Conservation (phyloP, 2,888 invertebrate genomes). For the Synergus itoensis region DNA sequence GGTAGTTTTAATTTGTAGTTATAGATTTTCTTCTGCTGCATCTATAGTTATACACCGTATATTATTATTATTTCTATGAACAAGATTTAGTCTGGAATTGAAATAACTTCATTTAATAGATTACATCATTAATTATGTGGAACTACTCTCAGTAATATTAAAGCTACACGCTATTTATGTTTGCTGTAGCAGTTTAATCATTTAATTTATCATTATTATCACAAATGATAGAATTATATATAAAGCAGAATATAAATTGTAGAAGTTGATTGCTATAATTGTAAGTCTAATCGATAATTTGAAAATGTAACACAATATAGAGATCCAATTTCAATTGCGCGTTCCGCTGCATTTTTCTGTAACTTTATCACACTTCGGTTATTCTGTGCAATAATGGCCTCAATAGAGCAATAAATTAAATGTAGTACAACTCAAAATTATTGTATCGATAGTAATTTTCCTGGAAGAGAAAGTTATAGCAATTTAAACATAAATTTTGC, state of each 20-base stretch:
- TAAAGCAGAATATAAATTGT: neutral
- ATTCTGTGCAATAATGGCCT: neutral
- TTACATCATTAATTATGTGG: neutral
- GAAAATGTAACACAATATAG: neutral
- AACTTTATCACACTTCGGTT: constrained; percentile 9
- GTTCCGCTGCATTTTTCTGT: constrained; percentile 1
- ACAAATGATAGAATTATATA: too few species aligned
- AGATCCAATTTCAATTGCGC: constrained; percentile 13
- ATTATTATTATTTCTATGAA: neutral
- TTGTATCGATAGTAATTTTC: neutral
- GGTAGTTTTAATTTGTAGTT: neutral
- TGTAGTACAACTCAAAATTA: neutral
- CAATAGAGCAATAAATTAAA: constrained; percentile 2
- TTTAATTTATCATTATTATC: too few species aligned
- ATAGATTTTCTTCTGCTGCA: neutral
- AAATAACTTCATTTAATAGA: neutral
- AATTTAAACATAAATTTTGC: too few species aligned
- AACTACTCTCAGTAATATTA: neutral
- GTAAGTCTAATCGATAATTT: neutral
- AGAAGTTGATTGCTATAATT: neutral
- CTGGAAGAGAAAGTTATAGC: neutral
- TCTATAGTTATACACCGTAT: neutral
- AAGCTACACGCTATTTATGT: too few species aligned
- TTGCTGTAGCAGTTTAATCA: too few species aligned
- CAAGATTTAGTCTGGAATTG: neutral